phyloP scores from a whole-genome alignment of 2,797 vertebrate genomes.

The Sebastes minor region DNA sequence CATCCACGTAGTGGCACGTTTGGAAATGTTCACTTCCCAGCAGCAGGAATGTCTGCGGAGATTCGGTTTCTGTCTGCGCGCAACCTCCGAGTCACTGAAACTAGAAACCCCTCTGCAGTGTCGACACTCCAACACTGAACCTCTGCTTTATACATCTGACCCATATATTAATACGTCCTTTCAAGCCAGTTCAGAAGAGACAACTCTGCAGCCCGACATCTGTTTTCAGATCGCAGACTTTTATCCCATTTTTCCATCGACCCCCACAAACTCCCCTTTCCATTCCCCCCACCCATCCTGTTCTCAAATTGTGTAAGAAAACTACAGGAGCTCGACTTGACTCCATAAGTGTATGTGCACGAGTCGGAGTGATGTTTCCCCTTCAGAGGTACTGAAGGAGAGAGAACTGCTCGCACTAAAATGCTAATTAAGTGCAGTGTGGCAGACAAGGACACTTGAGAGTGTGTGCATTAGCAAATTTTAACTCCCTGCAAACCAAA shows the following conservation, averaged over 20 bases:
- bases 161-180: conserved; percentile 75
- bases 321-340: conserved; percentile 67
- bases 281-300: conserved; percentile 46
- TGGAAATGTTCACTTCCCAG: conserved; percentile 77
- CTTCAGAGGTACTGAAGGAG: conserved; percentile 76
- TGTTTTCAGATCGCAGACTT: conserved; percentile 79
- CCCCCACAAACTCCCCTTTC: conserved; percentile 59
- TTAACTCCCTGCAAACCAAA: conserved; percentile 78
- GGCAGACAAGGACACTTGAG: conserved; percentile 79
- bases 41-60: conserved; percentile 62
- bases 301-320: conserved; percentile 54
- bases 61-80: conserved; percentile 62
- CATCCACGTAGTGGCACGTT: conserved; percentile 70
- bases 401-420: conserved; percentile 74
- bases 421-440: conserved; percentile 81
- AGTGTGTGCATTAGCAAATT: conserved; percentile 76
- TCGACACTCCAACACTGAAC: conserved; percentile 61
- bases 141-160: conserved; percentile 79
- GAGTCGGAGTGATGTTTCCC: conserved; percentile 70
- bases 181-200: conserved; percentile 63
- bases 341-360: conserved; percentile 45
- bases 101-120: conserved; percentile 54
- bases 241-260: conserved; percentile 74
- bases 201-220: conserved; percentile 74
- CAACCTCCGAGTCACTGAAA: conserved; percentile 64